Conservation (phyloP, 2,113 vertebrate genomes). For the Seriola rivoliana region DNA sequence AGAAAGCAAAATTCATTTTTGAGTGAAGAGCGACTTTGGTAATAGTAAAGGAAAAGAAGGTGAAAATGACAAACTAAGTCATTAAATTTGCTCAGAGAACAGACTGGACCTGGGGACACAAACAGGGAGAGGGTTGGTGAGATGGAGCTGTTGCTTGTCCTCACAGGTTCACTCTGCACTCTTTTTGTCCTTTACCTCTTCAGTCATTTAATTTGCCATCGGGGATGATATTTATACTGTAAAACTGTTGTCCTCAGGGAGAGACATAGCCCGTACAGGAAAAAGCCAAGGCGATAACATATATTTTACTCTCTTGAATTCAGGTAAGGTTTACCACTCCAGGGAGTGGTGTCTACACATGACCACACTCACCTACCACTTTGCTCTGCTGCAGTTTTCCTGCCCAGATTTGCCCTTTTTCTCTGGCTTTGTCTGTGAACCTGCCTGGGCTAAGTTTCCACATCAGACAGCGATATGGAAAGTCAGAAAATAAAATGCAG, state of each 20-base stretch:
- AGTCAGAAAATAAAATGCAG: slow-evolving; percentile 17
- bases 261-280: slow-evolving; percentile 25
- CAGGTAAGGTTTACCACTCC: slow-evolving; percentile 45
- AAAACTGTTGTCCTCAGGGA: slow-evolving; percentile 59
- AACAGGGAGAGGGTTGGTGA: slow-evolving; percentile 41
- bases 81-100: slow-evolving; percentile 41
- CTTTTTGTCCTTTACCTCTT: slow-evolving; percentile 68
- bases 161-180: slow-evolving; percentile 51
- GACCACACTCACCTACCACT: slow-evolving; percentile 20
- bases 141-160: slow-evolving; percentile 51
- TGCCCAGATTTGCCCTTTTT: slow-evolving; percentile 3
- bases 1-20: slow-evolving; percentile 18
- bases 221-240: slow-evolving; percentile 52
- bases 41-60: slow-evolving; percentile 25
- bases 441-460: slow-evolving; percentile 10
- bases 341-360: slow-evolving; percentile 41
- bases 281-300: slow-evolving; percentile 21
- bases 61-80: slow-evolving; percentile 44
- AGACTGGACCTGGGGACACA: slow-evolving; percentile 33
- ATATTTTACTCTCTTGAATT: slow-evolving; percentile 53
- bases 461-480: not conserved
- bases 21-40: not conserved
- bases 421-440: not conserved
- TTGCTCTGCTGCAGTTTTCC: slow-evolving; percentile 39
- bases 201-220: slow-evolving; percentile 49